A percentile compares a stretch with the other conserved stretches of the same genome.
Evolutionary conservation across 2,888 invertebrate genomes (phyloP).

Genomic region (Marasmarcha lunaedactyla): DNA sequence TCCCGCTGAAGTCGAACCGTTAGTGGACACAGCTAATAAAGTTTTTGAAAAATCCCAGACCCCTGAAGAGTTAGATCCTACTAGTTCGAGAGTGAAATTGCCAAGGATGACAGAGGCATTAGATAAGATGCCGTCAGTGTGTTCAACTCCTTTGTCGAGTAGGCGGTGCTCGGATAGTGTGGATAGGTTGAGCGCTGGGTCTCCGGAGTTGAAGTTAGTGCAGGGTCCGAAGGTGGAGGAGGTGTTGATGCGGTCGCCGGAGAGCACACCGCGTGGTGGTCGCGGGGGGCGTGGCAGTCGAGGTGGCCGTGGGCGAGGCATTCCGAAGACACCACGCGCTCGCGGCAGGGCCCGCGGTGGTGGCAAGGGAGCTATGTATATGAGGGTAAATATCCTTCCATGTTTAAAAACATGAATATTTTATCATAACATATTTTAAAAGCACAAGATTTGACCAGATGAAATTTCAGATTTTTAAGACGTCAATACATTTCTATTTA

Average conservation of each 20-base stretch:
- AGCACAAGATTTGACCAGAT: background rate
- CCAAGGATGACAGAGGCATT: constrained; percentile 61
- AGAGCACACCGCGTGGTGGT: constrained; percentile 19
- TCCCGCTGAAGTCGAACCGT: constrained; percentile 16
- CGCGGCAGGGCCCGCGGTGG: constrained; percentile 52
- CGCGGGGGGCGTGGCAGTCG: constrained; percentile 15
- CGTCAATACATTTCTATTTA: too few species aligned
- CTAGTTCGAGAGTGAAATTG: constrained; percentile 53
- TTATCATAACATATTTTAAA: background rate
- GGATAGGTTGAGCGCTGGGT: constrained; percentile 20
- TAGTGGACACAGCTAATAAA: constrained; percentile 22
- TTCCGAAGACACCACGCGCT: constrained; percentile 24
- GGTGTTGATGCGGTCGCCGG: constrained; percentile 33
- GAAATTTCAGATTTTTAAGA: too few species aligned
- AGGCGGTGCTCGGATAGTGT: constrained; percentile 30
- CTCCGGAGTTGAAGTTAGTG: constrained; percentile 17
- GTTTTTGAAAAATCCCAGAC: constrained; percentile 20
- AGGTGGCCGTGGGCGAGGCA: constrained; percentile 23
- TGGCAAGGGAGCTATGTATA: constrained; percentile 42
- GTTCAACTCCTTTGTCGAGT: constrained; percentile 43
- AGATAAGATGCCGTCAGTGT: constrained; percentile 44
- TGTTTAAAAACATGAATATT: constrained; percentile 30
- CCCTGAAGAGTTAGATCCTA: constrained; percentile 41
- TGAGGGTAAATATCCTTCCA: constrained; percentile 31
- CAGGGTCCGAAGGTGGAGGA: constrained; percentile 28